Evolutionary conservation across 1,140 invertebrate genomes (phyloP).

Genomic region (Drosophila varians): DNA sequence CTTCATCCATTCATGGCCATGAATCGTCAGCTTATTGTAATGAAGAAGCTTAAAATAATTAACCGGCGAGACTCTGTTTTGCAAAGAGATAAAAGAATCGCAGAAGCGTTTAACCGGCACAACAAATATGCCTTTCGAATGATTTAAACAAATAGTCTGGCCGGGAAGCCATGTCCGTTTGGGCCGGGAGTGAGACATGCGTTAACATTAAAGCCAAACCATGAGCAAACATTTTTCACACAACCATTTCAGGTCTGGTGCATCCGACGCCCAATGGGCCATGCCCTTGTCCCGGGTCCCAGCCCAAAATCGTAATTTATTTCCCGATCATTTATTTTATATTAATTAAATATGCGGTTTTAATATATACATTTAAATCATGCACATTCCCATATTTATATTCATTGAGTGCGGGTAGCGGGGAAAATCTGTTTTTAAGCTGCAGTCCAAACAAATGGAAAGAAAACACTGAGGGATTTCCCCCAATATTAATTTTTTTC

Average conservation of each 20-base stretch:
- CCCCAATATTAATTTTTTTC: slow-evolving; percentile 6
- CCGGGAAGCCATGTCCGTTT: not conserved
- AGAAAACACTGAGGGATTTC: slow-evolving; percentile 58
- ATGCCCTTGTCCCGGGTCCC: not conserved
- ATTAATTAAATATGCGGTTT: slow-evolving; percentile 76
- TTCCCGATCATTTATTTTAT: slow-evolving; percentile 76
- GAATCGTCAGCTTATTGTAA: slow-evolving; percentile 12
- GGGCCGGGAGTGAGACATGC: not conserved
- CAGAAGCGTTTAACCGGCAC: slow-evolving; percentile 42
- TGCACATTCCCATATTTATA: slow-evolving; percentile 39
- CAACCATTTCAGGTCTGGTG: slow-evolving; percentile 62
- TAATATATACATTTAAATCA: slow-evolving; percentile 36
- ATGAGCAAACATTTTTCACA: slow-evolving; percentile 57
- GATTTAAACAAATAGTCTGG: slow-evolving; percentile 43
- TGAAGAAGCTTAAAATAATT: slow-evolving; percentile 60
- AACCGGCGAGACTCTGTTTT: slow-evolving; percentile 26
- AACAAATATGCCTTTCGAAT: slow-evolving; percentile 29
- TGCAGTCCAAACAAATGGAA: slow-evolving; percentile 43
- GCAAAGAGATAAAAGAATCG: slow-evolving; percentile 26
- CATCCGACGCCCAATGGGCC: slow-evolving; percentile 4
- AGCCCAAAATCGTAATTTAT: slow-evolving; percentile 53
- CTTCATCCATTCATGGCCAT: slow-evolving; percentile 7
- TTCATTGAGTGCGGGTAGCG: slow-evolving; percentile 19
- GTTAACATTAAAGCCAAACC: slow-evolving; percentile 34
- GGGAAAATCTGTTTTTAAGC: slow-evolving; percentile 68